Percentiles rank a stretch among this genome's conserved stretches.
phyloP scores from a whole-genome alignment of 2,888 invertebrate genomes.

The Elegia similella region DNA sequence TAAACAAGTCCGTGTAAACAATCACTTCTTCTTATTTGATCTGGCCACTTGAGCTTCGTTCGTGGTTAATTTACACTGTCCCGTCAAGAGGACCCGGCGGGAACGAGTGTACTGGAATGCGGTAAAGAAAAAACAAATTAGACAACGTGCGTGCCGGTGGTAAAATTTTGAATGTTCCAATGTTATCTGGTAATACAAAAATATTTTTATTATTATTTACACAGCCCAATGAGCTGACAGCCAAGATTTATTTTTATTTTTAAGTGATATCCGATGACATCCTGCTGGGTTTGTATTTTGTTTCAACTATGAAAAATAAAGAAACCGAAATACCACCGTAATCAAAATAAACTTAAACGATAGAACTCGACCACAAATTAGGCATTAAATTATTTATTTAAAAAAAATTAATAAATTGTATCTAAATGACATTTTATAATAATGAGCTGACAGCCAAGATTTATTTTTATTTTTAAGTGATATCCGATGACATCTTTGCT shows the following conservation, averaged over 20 bases:
- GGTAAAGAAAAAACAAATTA: neutral
- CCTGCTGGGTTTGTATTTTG: slow-evolving; percentile 2
- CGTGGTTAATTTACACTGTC: slow-evolving; percentile 2
- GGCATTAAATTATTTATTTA: too few relatives aligned
- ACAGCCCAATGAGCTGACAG: neutral
- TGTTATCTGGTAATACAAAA: neutral
- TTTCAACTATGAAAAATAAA: neutral
- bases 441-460: slow-evolving; percentile 3
- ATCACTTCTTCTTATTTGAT: neutral
- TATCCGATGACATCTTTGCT: slow-evolving; percentile 1
- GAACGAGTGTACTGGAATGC: neutral
- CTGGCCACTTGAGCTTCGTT: neutral
- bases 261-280: neutral
- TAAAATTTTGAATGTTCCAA: neutral
- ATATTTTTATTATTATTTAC: neutral
- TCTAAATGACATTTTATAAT: too few relatives aligned
- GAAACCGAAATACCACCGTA: neutral
- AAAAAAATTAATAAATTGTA: neutral
- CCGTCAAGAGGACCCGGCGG: neutral
- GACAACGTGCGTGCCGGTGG: neutral
- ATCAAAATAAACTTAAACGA: neutral
- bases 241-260: neutral
- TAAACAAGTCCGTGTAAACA: too few relatives aligned
- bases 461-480: neutral
- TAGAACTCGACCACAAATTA: neutral